Evolutionary conservation across 2,888 invertebrate species (phyloP).

Genomic region (Eristalis arbustorum): DNA sequence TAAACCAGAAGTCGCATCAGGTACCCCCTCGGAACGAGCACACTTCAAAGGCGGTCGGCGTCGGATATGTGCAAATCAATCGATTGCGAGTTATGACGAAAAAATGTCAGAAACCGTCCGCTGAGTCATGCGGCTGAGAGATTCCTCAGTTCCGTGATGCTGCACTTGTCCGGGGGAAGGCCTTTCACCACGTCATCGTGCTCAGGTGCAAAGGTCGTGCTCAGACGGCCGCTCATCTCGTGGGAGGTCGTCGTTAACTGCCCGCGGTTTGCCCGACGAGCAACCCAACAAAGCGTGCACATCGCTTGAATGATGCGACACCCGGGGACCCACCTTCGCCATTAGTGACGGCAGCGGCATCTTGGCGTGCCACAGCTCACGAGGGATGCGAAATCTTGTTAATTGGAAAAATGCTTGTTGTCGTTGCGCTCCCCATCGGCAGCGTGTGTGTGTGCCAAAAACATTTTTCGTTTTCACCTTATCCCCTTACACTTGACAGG

Average conservation of each 20-base stretch:
- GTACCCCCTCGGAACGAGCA: neutral
- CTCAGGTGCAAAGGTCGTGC: neutral
- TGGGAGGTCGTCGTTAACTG: constrained; percentile 10
- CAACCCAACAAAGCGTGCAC: too few species aligned
- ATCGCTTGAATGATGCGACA: neutral
- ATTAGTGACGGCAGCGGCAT: constrained; percentile 11
- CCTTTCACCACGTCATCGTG: neutral
- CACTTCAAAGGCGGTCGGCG: constrained; percentile 36
- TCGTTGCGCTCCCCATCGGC: neutral
- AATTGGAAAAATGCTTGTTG: constrained; percentile 67
- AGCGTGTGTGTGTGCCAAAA: constrained; percentile 46
- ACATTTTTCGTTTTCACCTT: constrained; percentile 34
- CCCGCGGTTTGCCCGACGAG: neutral
- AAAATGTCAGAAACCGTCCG: constrained; percentile 7
- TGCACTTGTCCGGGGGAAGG: neutral
- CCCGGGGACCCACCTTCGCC: constrained; percentile 1
- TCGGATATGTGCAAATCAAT: constrained; percentile 28
- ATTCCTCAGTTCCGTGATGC: neutral
- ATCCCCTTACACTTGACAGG: constrained; percentile 4
- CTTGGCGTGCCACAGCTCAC: constrained; percentile 31
- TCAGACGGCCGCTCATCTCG: constrained; percentile 7
- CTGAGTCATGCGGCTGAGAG: neutral
- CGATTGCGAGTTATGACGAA: constrained; percentile 48
- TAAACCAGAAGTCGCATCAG: constrained; percentile 25
- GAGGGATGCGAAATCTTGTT: constrained; percentile 55